Percentiles rank a stretch among this genome's conserved stretches.
Conservation (phyloP, 2,797 vertebrate genomes). For the Eulemur rubriventer region DNA sequence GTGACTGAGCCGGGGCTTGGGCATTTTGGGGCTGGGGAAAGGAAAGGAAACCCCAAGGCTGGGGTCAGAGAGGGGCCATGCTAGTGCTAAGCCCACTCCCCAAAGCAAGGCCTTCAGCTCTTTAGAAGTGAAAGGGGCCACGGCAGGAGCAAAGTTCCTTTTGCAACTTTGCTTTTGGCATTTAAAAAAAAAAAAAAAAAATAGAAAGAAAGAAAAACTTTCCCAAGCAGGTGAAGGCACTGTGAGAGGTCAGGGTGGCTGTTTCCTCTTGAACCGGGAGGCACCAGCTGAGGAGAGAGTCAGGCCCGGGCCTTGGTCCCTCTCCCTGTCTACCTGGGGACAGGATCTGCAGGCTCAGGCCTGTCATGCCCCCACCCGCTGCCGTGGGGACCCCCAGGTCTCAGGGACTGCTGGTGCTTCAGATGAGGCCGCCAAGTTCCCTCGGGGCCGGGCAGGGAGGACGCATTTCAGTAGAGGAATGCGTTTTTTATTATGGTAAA, state of each 20-base stretch:
- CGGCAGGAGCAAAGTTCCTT: not conserved
- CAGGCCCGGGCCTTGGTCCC: not conserved
- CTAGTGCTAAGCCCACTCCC: not conserved
- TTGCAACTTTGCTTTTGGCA: not conserved
- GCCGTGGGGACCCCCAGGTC: not conserved
- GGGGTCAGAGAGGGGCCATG: not conserved
- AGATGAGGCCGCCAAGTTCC: not conserved
- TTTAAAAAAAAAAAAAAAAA: not conserved
- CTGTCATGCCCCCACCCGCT: too few relatives aligned
- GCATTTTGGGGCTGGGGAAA: too few relatives aligned
- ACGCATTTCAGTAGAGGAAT: not conserved
- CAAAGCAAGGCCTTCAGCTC: not conserved
- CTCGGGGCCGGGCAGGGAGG: not conserved
- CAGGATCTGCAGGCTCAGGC: not conserved
- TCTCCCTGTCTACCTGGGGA: not conserved
- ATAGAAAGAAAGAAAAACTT: not conserved
- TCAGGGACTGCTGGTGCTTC: not conserved
- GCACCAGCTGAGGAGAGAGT: not conserved
- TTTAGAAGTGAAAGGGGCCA: not conserved
- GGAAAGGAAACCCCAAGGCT: not conserved
- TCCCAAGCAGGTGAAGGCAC: accelerated
- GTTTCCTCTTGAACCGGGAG: not conserved
- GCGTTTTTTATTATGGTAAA: not conserved
- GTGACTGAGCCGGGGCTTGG: not conserved
- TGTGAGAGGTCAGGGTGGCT: accelerated